Evolutionary conservation across 1,140 invertebrate genomes (phyloP), one percentile per base, ranked within the genome.

Genomic region (Dendroctonus ponderosae): DNA sequence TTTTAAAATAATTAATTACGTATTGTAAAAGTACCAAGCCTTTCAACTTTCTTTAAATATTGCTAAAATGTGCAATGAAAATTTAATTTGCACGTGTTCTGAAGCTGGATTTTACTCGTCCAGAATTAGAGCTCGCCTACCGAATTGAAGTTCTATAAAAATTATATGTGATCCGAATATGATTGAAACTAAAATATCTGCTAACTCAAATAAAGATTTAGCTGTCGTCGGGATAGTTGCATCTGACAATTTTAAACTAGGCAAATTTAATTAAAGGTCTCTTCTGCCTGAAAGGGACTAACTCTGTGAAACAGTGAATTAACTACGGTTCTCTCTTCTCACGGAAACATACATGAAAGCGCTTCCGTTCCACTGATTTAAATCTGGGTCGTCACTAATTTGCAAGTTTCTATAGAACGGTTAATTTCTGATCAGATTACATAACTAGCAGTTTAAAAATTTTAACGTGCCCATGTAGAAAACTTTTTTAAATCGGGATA

Each of bases 331-430:
- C 53, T 57, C 54, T 40, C 62, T 57, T 51, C 54, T 58, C 44
- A 65, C 53, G 62, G 54, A 65, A 65, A 58, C 62, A 65, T 65
- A 65, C 62, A 65, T 65, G 62, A 65, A 65, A 65, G 62, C 62
- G 41, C 62, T 63, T 63, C 51, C 62, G 51, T 63, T 62, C 44
- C 52, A 51, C 52, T 64, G 62, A 57, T 57, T 65, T 65, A 65
- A 65, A 65, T 65, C 54, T 58, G 54, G 62, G 62, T 58, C 62
- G 62, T 57, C 62, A 58, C 54, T 58, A 65, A 65, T 65, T 65
- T 63, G 52, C 62, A 14, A 65, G 62, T 58, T 65, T 65, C 53
- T 58, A 65, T 50, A 65, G 62, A 65, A 56, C 6, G 46, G 54
- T 14, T 58, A 65, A 65, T 65, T 65, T 50, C 42, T 15, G 51